Evolutionary conservation across 1,140 invertebrate species (phyloP), one percentile per base, ranked within the genome.

Genomic region (Limonius californicus): DNA sequence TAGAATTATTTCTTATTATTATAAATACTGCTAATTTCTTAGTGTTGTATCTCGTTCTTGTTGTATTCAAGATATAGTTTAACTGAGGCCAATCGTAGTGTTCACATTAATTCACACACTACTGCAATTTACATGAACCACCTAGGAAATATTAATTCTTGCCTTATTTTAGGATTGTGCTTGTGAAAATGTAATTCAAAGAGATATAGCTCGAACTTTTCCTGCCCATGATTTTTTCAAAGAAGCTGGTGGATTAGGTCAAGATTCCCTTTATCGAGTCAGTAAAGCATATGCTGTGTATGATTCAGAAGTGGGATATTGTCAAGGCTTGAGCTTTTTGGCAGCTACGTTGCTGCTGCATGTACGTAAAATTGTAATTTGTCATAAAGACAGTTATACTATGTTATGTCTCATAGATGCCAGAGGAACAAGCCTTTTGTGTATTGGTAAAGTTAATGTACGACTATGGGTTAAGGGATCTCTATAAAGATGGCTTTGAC

Each of bases 391-490:
- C n/a, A n/a, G n/a, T n/a, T n/a, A n/a, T n/a, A n/a, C n/a, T n/a
- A n/a, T n/a, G n/a, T n/a, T n/a, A n/a, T n/a, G n/a, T n/a, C n/a
- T n/a, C n/a, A 4, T 74, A 99, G 94, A 99, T 99, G 95, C 97
- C 97, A 0, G 97, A 99, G 81, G 97, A 99, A 76, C 95, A 99
- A 83, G 95, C 97, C 0, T 99, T 99, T 78, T 95, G 93, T 77
- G 89, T 99, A 3, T 77, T 99, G 39, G 93, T 98, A 1, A 91
- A 94, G 70, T 87, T 99, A 6, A 99, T 99, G 97, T 98, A 95
- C 75, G 89, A 95, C 54, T 99, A 99, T 76, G 89, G 90, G 1
- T 79, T 99, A 21, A 81, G 97, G 57, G 92, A 98, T 78, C 82
- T 99, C 20, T 99, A 97, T 77, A 96, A 94, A 78, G 92, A 97